These are phyloP conservation scores for Aurelia sp. DNA, from an alignment of 30 jellyfish, hydroid and myxozoan species.

Conservation along the genomic window DNA sequence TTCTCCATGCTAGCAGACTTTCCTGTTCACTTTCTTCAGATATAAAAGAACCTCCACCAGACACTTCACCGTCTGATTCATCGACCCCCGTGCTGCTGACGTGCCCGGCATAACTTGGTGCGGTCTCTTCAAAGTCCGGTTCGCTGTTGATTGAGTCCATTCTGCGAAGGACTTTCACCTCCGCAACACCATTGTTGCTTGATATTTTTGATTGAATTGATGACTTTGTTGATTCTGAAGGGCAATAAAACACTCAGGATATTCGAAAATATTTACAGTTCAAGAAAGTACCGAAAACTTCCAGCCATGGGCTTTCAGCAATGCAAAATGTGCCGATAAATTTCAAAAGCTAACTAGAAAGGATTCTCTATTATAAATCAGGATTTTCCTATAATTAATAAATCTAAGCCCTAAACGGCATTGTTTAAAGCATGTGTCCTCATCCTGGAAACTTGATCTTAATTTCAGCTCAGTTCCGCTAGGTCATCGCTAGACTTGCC, in stretches of 20 bases:
- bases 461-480: too few species aligned
- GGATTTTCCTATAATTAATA: too few species aligned
- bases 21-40: conserved; percentile 64
- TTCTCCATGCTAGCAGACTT: conserved; percentile 54
- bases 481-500: too few species aligned
- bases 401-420: too few species aligned
- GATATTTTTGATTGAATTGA: conserved; percentile 48
- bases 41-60: conserved; percentile 22
- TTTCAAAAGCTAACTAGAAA: too few species aligned
- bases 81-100: conserved; percentile 66
- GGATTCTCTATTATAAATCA: too few species aligned
- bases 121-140: conserved; percentile 46
- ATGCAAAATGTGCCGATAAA: too few species aligned
- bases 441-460: too few species aligned
- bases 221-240: conserved; percentile 37
- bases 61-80: conserved; percentile 43
- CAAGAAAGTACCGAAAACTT: neutral
- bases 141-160: conserved; percentile 30
- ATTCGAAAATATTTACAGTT: neutral
- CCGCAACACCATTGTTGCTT: conserved; percentile 10
- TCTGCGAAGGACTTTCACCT: conserved; percentile 24
- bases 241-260: neutral
- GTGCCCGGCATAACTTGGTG: conserved; percentile 44
- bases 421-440: too few species aligned
- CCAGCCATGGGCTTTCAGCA: neutral